Base-by-base conservation (phyloP, 2,797 vertebrate genomes). In the Pogoniulus pusillus region DNA sequence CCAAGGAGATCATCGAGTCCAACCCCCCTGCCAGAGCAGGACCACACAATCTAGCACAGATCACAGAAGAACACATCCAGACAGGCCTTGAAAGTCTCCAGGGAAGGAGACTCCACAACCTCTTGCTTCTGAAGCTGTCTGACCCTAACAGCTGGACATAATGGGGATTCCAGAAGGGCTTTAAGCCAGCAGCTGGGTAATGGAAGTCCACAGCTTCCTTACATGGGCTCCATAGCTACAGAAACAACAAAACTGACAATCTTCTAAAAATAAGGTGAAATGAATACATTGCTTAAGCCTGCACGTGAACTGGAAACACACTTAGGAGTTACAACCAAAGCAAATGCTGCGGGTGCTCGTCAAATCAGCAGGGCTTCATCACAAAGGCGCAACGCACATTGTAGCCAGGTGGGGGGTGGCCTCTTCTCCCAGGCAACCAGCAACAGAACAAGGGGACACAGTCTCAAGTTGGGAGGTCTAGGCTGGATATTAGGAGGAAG, bases 111-210 rank as follows among this genome's bases (percentile, higher is more conserved):
- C n/a, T n/a, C n/a, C n/a, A n/a, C n/a, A n/a, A n/a, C n/a, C n/a
- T n/a, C n/a, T 91, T 91, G 87, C 72, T 95, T 75, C 94, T 88
- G 74, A 95, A 98, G 97, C 96, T 95, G 97, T 97, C 96, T 95
- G 95, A 97, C 96, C 90, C 94, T 92, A 98, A 98, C 98, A 98
- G 98, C 98, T 98, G 98, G 97, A 96, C 97, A 96, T 98, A 97
- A 98, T 98, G 97, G 96, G 97, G 96, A 98, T 98, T 98, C 98
- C 97, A 97, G 92, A 35, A 95, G 97, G 98, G 97, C 95, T 97
- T 96, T 95, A 64, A 93, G 53, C 94, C 96, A 98, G 97, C 98
- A 99, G 98, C 98, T 98, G 98, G 97, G 97, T 93, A 97, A 80
- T 95, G 95, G 96, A 95, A 96, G 96, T 97, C 98, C 96, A 97